Evolutionary conservation across 2,797 vertebrate genomes (phyloP).

Genomic region (Setipinna tenuifilis): DNA sequence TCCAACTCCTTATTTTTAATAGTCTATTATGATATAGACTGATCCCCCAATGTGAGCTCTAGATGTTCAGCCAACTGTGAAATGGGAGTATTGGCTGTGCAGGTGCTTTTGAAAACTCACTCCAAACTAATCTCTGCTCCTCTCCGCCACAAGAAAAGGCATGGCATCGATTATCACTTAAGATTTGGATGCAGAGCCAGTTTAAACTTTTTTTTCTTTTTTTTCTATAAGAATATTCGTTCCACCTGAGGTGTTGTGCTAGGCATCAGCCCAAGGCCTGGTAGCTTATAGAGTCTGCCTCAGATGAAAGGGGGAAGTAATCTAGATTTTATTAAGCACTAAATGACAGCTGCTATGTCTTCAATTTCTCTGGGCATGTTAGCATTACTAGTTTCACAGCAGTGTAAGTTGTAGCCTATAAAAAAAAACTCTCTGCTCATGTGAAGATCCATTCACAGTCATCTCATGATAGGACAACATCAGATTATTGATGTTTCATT

Average conservation of each 20-base stretch:
- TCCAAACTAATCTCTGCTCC: background rate
- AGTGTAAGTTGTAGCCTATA: background rate
- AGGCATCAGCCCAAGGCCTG: background rate
- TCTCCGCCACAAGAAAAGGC: background rate
- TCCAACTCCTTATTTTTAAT: background rate
- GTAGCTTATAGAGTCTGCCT: background rate
- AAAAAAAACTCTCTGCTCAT: background rate
- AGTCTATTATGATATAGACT: background rate
- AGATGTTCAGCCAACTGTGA: background rate
- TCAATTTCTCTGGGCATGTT: background rate
- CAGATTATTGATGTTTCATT: background rate
- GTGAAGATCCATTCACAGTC: background rate
- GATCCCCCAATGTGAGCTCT: background rate
- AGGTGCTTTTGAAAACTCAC: conserved; percentile 1
- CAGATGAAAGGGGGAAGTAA: background rate
- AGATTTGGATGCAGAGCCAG: background rate
- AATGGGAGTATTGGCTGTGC: background rate
- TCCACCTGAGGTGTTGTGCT: background rate
- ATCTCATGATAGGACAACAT: background rate
- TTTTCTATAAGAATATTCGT: background rate
- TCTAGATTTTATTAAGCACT: background rate
- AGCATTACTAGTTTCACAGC: background rate
- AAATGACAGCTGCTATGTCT: background rate
- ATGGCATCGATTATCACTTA: background rate
- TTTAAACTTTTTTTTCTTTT: background rate